phyloP scores from a whole-genome alignment of 1,140 invertebrate species.

The Brachionus koreanus region DNA sequence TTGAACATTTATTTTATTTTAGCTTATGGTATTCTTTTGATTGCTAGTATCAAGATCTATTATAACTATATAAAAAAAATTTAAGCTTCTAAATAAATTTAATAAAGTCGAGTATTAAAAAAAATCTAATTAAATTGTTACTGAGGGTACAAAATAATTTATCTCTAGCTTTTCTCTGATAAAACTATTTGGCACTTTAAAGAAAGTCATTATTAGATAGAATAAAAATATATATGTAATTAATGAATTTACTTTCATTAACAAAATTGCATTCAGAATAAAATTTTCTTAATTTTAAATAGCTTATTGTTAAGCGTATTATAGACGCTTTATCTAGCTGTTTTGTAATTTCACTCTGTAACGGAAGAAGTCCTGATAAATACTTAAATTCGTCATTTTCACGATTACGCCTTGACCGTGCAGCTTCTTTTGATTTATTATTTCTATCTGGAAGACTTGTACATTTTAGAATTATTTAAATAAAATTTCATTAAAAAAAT shows the following conservation, averaged over 20 bases:
- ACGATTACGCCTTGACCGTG: slow-evolving; percentile 83
- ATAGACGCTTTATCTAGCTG: slow-evolving; percentile 98
- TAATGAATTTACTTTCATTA: not conserved
- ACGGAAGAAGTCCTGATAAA: slow-evolving; percentile 90
- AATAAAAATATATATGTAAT: not conserved
- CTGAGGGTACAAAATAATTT: not conserved
- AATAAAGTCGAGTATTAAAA: not conserved
- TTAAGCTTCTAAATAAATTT: too few relatives aligned
- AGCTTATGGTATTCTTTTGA: too few relatives aligned
- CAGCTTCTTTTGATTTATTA: slow-evolving; percentile 75
- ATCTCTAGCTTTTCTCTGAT: not conserved
- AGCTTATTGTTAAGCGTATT: slow-evolving; percentile 93
- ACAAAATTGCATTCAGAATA: not conserved
- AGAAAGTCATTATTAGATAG: not conserved
- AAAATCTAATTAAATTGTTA: not conserved
- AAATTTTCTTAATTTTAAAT: slow-evolving; percentile 71
- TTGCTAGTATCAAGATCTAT: too few relatives aligned
- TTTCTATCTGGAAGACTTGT: slow-evolving; percentile 61
- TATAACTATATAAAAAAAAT: too few relatives aligned
- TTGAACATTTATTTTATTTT: too few relatives aligned
- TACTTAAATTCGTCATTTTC: slow-evolving; percentile 99
- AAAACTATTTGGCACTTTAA: not conserved
- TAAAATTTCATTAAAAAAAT: not conserved
- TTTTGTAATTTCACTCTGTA: slow-evolving; percentile 89
- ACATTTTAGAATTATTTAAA: not conserved